Evolutionary conservation across 2,888 invertebrate genomes (phyloP), one percentile per base, ranked within the genome.

Genomic region (Gisinianus flammeolus): DNA sequence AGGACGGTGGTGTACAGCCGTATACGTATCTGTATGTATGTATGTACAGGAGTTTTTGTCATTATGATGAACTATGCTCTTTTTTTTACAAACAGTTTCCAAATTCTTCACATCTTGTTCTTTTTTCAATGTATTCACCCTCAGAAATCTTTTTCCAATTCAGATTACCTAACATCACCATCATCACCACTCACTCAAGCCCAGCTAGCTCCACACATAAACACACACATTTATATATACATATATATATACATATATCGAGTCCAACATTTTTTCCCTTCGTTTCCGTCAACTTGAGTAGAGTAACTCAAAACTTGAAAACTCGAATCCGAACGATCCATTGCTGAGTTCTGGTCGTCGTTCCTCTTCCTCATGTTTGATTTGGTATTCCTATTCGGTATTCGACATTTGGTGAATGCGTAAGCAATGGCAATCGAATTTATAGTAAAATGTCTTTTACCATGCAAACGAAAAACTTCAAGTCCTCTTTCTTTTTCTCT

Each of bases 121-220:
- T 24, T 30, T 44, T 44, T 35, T 24, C 2, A 62, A 62, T 74
- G 73, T 79, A 80, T 78, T 78, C 80, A 80, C 80, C 80, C 80
- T 80, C 74, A 70, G 69, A 77, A 77, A 77, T 79, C 77, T 79
- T 71, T 80, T 80, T 75, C 80, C 80, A 80, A 80, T 80, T 80
- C 79, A 80, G 75, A 80, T 79, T 76, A 62, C 67, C 35, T 30
- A 62, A 33, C 78, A 68, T 70, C 77, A 72, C 26, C 71, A 67
- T 62, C 56, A 71, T 28, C 66, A 66, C 69, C 33, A 30, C 58
- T 56, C 70, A 0, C 2, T 19, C 22, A 71, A 52, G 35, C 26
- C 26, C 62, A 62, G 6, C 62, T 6, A 10, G 2, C 4, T 24
- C 24, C 24, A 6, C 24, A 6, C 22, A 2, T 24, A 12, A 24